These are phyloP conservation scores for Corythoichthys intestinalis DNA, from an alignment of 2,113 vertebrate species.

Conservation along the genomic window DNA sequence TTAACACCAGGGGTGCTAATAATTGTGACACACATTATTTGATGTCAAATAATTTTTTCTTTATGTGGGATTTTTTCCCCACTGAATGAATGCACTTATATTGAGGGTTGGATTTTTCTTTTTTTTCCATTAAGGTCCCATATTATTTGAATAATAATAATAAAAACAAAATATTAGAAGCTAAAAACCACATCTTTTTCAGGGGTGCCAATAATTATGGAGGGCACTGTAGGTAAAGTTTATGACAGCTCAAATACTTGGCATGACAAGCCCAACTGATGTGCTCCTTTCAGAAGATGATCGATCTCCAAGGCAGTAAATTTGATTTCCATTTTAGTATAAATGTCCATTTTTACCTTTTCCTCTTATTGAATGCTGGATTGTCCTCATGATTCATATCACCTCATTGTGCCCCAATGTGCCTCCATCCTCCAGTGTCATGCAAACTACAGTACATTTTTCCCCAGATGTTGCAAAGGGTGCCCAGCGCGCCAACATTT, in stretches of 20 bases:
- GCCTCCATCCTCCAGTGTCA: conserved; percentile 49
- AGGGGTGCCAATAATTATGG: too few relatives aligned
- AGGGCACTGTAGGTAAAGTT: neutral
- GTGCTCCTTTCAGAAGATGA: conserved; percentile 37
- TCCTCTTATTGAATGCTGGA: conserved; percentile 56
- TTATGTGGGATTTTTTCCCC: too few relatives aligned
- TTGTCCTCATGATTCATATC: conserved; percentile 54
- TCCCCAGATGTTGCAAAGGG: conserved; percentile 43
- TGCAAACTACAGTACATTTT: conserved; percentile 35
- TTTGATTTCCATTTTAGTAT: conserved; percentile 38
- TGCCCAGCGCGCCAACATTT: conserved; percentile 49
- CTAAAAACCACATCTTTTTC: too few relatives aligned
- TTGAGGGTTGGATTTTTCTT: too few relatives aligned
- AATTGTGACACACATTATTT: too few relatives aligned
- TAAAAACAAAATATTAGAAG: too few relatives aligned
- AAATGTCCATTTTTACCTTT: conserved; percentile 49
- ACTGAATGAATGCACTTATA: too few relatives aligned
- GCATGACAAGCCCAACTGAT: conserved; percentile 21
- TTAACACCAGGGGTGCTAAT: too few relatives aligned
- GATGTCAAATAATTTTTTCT: too few relatives aligned
- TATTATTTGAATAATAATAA: too few relatives aligned
- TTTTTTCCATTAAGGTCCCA: too few relatives aligned
- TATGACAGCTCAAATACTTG: conserved; percentile 21
- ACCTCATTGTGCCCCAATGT: conserved; percentile 32
- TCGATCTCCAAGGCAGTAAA: conserved; percentile 36